These are phyloP conservation scores for Shargacucullia verbasci DNA, from an alignment of 2,888 invertebrate genomes.

Conservation along the genomic window DNA sequence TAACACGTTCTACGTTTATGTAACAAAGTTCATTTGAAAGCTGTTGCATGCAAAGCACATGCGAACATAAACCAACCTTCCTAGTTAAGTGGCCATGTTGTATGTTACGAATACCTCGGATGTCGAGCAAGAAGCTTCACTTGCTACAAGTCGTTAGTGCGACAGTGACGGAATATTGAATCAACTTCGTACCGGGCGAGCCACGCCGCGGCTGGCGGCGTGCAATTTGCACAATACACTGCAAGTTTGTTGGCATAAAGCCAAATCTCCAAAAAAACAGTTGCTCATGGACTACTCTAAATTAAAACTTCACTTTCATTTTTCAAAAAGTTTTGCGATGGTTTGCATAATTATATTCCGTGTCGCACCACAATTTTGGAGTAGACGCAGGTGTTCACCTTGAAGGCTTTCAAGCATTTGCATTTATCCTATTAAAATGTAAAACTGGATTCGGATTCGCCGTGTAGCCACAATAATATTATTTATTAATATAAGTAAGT, in stretches of 20 bases:
- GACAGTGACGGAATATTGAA: too few relatives aligned
- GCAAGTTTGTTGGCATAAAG: conserved; percentile 27
- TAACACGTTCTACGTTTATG: too few relatives aligned
- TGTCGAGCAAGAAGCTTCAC: too few relatives aligned
- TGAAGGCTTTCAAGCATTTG: conserved; percentile 5
- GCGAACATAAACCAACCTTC: too few relatives aligned
- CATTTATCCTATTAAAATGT: conserved; percentile 10
- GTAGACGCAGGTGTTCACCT: conserved; percentile 10
- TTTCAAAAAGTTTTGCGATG: conserved; percentile 3
- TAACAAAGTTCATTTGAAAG: too few relatives aligned
- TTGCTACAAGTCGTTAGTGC: too few relatives aligned
- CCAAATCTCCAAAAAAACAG: conserved; percentile 28
- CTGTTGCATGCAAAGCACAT: too few relatives aligned
- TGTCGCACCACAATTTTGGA: conserved; percentile 7
- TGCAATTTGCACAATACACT: conserved; percentile 26
- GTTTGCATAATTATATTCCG: conserved; percentile 12
- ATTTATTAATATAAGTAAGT: conserved; percentile 7
- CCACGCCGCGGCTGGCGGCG: too few relatives aligned
- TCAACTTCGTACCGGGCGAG: too few relatives aligned
- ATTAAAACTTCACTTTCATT: conserved; percentile 16
- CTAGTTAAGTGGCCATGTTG: too few relatives aligned
- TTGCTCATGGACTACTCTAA: conserved; percentile 12
- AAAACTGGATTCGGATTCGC: conserved; percentile 4
- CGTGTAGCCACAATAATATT: conserved; percentile 2
- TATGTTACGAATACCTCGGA: too few relatives aligned